Conservation (phyloP, 1,140 invertebrate genomes). For the Rhyacophila brunnea region DNA sequence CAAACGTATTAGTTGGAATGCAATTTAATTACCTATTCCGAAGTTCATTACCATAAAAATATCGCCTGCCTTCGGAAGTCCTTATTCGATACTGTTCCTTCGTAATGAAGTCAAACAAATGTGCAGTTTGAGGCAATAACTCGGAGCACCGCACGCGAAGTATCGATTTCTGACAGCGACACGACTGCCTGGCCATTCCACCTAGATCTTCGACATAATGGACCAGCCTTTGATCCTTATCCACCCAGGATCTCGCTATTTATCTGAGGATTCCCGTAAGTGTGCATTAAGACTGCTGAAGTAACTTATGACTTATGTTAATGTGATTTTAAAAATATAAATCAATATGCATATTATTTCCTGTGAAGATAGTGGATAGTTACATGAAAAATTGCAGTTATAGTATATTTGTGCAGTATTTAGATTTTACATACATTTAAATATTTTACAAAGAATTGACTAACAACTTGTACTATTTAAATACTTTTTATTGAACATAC, state of each 20-base stretch:
- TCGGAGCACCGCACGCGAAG: slow-evolving; percentile 27
- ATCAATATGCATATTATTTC: not conserved
- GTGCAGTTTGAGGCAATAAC: slow-evolving; percentile 21
- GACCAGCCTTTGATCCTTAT: slow-evolving; percentile 8
- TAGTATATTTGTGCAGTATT: too few species aligned
- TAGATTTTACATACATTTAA: too few species aligned
- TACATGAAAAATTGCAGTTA: too few species aligned
- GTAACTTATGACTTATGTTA: not conserved
- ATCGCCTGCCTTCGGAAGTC: too few species aligned
- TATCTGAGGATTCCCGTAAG: slow-evolving; percentile 15
- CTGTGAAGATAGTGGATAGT: too few species aligned
- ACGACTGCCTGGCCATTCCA: slow-evolving; percentile 9
- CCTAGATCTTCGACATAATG: slow-evolving; percentile 14
- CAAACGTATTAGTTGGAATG: too few species aligned
- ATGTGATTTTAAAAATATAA: not conserved
- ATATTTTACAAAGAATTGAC: too few species aligned
- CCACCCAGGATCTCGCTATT: slow-evolving; percentile 9
- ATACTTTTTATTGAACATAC: too few species aligned
- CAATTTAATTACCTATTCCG: too few species aligned
- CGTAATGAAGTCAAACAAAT: slow-evolving; percentile 32
- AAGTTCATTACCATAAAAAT: too few species aligned
- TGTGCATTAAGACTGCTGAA: not conserved
- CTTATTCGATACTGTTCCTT: not conserved
- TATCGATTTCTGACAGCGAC: slow-evolving; percentile 27
- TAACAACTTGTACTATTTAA: too few species aligned